These are phyloP conservation scores for Pangasius djambal DNA, from an alignment of 2,797 vertebrate genomes.

Conservation along the genomic window DNA sequence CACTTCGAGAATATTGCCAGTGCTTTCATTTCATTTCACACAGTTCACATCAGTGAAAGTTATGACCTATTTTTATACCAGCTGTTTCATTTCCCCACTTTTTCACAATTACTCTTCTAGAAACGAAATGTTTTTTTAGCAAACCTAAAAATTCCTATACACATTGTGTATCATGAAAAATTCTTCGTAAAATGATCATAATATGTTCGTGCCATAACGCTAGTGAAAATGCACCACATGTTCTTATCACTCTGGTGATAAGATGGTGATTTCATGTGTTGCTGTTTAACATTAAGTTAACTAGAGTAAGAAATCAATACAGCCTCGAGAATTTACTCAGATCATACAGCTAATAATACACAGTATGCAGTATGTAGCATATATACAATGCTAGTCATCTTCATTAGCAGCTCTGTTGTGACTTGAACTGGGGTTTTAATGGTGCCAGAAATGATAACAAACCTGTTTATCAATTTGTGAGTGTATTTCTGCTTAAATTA, in stretches of 20 bases:
- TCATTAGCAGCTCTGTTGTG: not conserved
- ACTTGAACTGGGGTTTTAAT: not conserved
- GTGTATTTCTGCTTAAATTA: not conserved
- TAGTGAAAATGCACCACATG: not conserved
- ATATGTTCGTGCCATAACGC: not conserved
- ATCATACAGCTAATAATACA: not conserved
- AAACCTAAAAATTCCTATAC: not conserved
- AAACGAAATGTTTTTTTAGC: not conserved
- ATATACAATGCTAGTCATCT: not conserved
- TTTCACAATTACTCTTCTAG: not conserved
- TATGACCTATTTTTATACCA: not conserved
- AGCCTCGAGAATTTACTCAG: not conserved
- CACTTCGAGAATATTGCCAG: not conserved
- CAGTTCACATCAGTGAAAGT: not conserved
- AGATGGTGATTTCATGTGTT: too few relatives aligned
- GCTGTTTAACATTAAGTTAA: too few relatives aligned
- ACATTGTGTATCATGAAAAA: not conserved
- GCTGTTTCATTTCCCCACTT: not conserved
- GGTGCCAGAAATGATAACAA: not conserved
- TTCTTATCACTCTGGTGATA: too few relatives aligned
- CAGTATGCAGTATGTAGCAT: not conserved
- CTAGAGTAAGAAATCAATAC: too few relatives aligned
- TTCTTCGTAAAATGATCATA: not conserved
- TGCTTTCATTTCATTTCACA: not conserved
- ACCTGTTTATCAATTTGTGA: not conserved